These are phyloP conservation scores for Ceramica pisi DNA, from an alignment of 2,888 invertebrate genomes.

Conservation along the genomic window DNA sequence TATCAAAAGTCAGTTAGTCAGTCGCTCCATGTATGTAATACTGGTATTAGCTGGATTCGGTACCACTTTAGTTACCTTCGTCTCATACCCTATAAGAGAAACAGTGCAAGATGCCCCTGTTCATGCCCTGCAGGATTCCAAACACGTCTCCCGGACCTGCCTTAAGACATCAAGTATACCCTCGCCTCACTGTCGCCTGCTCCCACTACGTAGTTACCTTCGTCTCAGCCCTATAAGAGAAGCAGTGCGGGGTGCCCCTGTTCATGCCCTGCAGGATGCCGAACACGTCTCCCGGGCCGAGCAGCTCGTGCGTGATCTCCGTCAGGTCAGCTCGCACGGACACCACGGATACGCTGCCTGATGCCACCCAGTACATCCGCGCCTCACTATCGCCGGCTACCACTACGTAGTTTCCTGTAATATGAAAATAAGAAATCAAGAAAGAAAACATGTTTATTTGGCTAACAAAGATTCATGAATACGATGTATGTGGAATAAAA, in stretches of 20 bases:
- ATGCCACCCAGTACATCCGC: conserved; percentile 89
- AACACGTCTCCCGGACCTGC: conserved; percentile 87
- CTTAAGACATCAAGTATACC: conserved; percentile 90
- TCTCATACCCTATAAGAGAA: conserved; percentile 90
- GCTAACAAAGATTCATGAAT: too few relatives aligned
- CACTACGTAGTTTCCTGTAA: conserved; percentile 88
- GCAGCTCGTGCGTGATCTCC: conserved; percentile 86
- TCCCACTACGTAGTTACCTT: conserved; percentile 86
- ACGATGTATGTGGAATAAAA: too few relatives aligned
- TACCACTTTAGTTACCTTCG: conserved; percentile 81
- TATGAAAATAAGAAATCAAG: background rate
- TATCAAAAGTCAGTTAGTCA: too few relatives aligned
- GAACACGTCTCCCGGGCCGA: conserved; percentile 87
- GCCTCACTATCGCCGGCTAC: conserved; percentile 90
- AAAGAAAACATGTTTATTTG: background rate
- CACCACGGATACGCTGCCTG: conserved; percentile 87
- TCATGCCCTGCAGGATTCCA: conserved; percentile 89
- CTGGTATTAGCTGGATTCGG: too few relatives aligned
- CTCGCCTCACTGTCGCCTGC: conserved; percentile 89
- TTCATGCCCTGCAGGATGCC: conserved; percentile 89
- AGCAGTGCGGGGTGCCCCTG: conserved; percentile 86
- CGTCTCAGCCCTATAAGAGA: conserved; percentile 89
- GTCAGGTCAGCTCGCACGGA: conserved; percentile 84
- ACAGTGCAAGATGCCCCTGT: conserved; percentile 85
- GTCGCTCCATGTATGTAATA: too few relatives aligned